Conservation (phyloP, 2,113 vertebrate genomes). For the Dolichotis patagonum region DNA sequence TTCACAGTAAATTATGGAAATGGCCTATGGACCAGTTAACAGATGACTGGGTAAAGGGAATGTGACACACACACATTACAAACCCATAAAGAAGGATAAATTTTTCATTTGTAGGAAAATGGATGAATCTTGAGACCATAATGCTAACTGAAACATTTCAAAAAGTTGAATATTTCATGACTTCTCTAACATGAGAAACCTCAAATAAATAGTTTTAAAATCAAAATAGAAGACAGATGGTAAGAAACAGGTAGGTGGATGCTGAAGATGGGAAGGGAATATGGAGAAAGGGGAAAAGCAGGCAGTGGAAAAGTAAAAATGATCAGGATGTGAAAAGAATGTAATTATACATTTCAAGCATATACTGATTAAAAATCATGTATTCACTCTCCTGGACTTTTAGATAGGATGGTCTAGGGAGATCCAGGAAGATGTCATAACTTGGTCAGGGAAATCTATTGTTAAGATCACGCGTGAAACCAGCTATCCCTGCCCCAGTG, state of each 20-base stretch:
- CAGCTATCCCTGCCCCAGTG: neutral
- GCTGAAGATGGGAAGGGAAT: neutral
- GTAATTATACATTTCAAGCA: neutral
- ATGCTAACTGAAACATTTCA: neutral
- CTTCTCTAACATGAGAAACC: neutral
- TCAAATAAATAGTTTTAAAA: neutral
- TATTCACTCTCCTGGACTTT: neutral
- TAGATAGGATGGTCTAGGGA: conserved; percentile 25
- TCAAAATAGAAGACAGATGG: neutral
- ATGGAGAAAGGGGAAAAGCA: neutral
- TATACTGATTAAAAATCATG: neutral
- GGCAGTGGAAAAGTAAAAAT: neutral
- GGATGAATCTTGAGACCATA: neutral
- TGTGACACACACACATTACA: too few species aligned
- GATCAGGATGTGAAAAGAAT: neutral
- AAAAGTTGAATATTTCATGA: neutral
- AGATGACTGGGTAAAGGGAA: neutral
- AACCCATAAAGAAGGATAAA: neutral
- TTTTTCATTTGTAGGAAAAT: neutral
- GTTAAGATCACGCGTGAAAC: neutral
- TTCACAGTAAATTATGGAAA: neutral
- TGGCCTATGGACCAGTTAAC: neutral
- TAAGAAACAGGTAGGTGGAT: neutral
- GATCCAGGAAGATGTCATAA: neutral
- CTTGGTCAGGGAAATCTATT: neutral